Conservation (phyloP, 2,797 vertebrate species). For the Eulemur coronatus region DNA sequence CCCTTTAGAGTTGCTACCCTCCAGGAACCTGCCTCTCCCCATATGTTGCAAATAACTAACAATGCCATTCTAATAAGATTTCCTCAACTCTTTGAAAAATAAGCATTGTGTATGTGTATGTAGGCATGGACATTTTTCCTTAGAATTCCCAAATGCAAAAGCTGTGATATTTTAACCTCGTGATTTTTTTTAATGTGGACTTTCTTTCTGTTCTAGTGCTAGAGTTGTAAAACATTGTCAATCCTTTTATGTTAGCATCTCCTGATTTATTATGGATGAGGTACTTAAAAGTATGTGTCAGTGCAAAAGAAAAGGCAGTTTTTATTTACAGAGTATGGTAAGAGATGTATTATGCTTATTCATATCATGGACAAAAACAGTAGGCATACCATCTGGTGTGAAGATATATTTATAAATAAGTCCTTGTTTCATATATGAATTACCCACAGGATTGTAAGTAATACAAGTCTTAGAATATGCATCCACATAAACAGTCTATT, state of each 20-base stretch:
- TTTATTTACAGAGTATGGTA: slow-evolving; percentile 22
- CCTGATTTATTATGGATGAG: not conserved
- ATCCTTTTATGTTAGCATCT: not conserved
- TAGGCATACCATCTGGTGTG: not conserved
- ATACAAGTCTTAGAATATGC: not conserved
- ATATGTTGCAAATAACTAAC: not conserved
- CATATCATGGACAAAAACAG: not conserved
- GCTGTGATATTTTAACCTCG: not conserved
- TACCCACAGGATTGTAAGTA: not conserved
- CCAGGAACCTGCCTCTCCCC: not conserved
- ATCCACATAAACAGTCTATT: not conserved
- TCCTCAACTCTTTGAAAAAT: slow-evolving; percentile 18
- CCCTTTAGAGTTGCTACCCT: not conserved
- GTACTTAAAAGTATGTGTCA: not conserved
- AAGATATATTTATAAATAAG: slow-evolving; percentile 33
- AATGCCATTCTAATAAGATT: not conserved
- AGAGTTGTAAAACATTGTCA: slow-evolving; percentile 29
- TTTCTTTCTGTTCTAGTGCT: not conserved
- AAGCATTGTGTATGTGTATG: not conserved
- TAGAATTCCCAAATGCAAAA: slow-evolving; percentile 28
- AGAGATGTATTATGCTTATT: not conserved
- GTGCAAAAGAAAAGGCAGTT: not conserved
- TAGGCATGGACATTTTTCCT: not conserved
- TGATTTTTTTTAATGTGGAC: not conserved
- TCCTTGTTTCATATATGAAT: not conserved